A percentile compares a stretch with the other conserved stretches of the same genome.
Conservation (phyloP, 2,888 invertebrate species). For the Netelia fuscicornis region DNA sequence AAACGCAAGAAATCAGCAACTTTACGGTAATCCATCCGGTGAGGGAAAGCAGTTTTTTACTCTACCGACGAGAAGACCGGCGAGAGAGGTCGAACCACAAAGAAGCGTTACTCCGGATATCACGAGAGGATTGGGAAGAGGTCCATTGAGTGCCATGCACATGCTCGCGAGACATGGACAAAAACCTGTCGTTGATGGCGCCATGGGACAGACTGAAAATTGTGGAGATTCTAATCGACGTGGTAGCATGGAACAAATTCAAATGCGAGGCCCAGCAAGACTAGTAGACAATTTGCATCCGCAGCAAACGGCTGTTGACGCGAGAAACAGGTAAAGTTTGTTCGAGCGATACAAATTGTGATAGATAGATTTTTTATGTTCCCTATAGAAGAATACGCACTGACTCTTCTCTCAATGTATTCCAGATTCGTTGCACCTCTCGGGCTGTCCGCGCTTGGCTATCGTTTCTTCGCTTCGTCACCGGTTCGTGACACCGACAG, state of each 20-base stretch:
- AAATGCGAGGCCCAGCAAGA: conserved; percentile 70
- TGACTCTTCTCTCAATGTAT: background rate
- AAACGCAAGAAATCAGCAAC: conserved; percentile 75
- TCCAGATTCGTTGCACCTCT: conserved; percentile 80
- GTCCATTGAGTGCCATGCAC: conserved; percentile 78
- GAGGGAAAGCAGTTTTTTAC: conserved; percentile 82
- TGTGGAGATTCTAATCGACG: conserved; percentile 72
- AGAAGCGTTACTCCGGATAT: conserved; percentile 86
- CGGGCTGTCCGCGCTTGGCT: conserved; percentile 80
- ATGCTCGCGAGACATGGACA: conserved; percentile 80
- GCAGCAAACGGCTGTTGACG: conserved; percentile 75
- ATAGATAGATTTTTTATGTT: background rate
- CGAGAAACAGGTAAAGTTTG: conserved; percentile 79
- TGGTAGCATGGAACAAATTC: conserved; percentile 69
- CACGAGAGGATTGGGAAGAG: conserved; percentile 84
- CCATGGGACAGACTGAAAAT: conserved; percentile 69
- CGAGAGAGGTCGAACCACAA: conserved; percentile 81
- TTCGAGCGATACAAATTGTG: background rate
- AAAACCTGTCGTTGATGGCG: conserved; percentile 63
- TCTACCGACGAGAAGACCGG: conserved; percentile 84
- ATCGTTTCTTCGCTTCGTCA: conserved; percentile 82
- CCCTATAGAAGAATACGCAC: background rate
- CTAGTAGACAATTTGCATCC: conserved; percentile 71
- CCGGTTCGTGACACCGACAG: conserved; percentile 74
- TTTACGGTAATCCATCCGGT: conserved; percentile 43